These are phyloP conservation scores for Embiotoca jacksoni DNA, from an alignment of 2,113 vertebrate species.

Conservation along the genomic window DNA sequence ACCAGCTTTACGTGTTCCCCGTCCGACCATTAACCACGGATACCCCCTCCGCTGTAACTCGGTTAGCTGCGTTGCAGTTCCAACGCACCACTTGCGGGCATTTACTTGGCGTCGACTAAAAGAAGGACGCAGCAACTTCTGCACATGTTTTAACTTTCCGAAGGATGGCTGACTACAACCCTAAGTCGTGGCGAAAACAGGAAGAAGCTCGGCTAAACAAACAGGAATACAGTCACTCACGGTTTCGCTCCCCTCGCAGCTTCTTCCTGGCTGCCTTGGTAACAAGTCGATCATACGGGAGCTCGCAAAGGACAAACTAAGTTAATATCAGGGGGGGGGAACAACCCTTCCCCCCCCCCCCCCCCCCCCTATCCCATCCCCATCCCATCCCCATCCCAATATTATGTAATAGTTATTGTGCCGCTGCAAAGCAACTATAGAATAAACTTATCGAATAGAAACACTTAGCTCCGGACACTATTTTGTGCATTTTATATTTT, in stretches of 20 bases:
- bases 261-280: slow-evolving; percentile 81
- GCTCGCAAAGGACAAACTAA: slow-evolving; percentile 58
- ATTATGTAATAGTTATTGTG: too few species aligned
- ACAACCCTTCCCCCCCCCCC: too few species aligned
- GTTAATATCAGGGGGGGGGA: too few species aligned
- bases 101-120: background rate
- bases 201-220: slow-evolving; percentile 23
- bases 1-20: background rate
- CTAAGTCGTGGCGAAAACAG: background rate
- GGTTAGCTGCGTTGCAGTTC: slow-evolving; percentile 36
- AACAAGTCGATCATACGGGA: slow-evolving; percentile 75
- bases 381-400: too few species aligned
- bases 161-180: background rate
- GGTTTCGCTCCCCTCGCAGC: slow-evolving; percentile 50
- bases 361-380: too few species aligned
- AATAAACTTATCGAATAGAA: too few species aligned
- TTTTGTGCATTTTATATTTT: too few species aligned
- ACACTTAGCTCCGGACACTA: too few species aligned
- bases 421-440: too few species aligned
- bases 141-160: background rate
- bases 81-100: background rate
- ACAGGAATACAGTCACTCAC: slow-evolving; percentile 19
- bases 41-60: background rate
- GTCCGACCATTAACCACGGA: background rate
- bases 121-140: background rate